These are phyloP conservation scores for Gymnogyps californianus DNA, from an alignment of 2,113 vertebrate genomes.

Conservation along the genomic window DNA sequence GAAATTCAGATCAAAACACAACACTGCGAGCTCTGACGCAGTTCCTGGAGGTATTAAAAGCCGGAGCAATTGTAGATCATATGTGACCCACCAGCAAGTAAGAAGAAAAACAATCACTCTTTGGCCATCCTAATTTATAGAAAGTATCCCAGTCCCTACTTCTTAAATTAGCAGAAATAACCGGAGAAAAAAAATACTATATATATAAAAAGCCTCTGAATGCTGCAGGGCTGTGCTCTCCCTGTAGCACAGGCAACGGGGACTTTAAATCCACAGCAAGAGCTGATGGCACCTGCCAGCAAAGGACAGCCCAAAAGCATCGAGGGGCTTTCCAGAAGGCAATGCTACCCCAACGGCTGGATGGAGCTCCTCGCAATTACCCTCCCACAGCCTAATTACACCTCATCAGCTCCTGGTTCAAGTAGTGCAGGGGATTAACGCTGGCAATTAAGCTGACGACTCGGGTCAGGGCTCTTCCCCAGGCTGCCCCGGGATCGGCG, in stretches of 20 bases:
- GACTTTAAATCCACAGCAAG: not conserved
- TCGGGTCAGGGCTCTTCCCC: not conserved
- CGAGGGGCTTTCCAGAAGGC: not conserved
- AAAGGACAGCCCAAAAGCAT: no score
- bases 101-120: not conserved
- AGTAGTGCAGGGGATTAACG: not conserved
- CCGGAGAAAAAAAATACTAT: not conserved
- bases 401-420: not conserved
- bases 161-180: not conserved
- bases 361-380: not conserved
- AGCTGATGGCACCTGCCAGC: fast-evolving
- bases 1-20: not conserved
- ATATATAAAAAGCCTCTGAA: not conserved
- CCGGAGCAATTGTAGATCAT: not conserved
- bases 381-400: not conserved
- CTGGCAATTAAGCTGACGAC: not conserved
- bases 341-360: not conserved
- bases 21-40: not conserved
- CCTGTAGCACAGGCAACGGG: not conserved
- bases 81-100: not conserved
- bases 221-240: not conserved
- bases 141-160: no score
- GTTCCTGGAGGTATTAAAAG: not conserved
- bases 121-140: not conserved
- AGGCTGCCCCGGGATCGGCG: not conserved